phyloP scores from a whole-genome alignment of 2,113 vertebrate genomes.

The Rostratula benghalensis region DNA sequence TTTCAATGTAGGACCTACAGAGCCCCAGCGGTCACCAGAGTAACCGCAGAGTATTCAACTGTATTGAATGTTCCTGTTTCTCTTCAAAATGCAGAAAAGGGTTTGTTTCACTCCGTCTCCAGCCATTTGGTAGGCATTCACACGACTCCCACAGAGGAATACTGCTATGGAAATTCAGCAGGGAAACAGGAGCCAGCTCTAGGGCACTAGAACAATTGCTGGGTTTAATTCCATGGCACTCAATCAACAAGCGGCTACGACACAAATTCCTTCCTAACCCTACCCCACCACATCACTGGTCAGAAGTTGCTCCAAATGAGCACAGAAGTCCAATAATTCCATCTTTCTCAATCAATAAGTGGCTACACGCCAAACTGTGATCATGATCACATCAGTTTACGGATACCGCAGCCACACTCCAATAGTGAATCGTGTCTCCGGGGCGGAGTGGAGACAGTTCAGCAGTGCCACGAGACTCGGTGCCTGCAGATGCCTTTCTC shows the following conservation, averaged over 20 bases:
- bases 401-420: background rate
- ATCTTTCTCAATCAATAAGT: background rate
- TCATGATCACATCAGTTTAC: background rate
- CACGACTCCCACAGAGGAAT: background rate
- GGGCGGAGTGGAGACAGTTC: background rate
- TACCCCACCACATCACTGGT: accelerated
- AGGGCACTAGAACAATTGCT: background rate
- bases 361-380: background rate
- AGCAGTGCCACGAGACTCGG: background rate
- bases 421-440: background rate
- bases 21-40: background rate
- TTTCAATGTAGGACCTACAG: background rate
- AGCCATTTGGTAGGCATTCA: background rate
- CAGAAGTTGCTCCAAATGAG: background rate
- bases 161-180: background rate
- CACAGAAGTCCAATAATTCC: background rate
- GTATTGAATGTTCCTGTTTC: background rate
- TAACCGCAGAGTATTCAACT: background rate
- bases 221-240: background rate
- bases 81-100: background rate
- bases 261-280: background rate
- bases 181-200: background rate
- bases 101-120: background rate
- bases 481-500: background rate
- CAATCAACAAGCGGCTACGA: background rate